Percentiles rank a stretch among this genome's conserved stretches.
Evolutionary conservation across 1,140 invertebrate genomes (phyloP).

Genomic region (Microplitis demolitor): DNA sequence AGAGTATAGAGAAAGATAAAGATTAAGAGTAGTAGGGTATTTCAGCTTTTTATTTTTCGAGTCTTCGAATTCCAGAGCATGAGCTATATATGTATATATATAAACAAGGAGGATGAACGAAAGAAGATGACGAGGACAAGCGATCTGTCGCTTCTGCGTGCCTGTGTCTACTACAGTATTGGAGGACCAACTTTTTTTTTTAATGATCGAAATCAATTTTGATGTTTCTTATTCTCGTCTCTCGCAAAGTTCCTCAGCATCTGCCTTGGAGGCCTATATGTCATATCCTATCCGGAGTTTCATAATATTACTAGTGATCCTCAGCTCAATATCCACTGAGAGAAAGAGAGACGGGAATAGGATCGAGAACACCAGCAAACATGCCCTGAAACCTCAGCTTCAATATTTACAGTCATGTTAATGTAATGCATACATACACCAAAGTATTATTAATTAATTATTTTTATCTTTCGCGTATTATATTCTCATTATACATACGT

Average conservation of each 20-base stretch:
- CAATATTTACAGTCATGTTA: background rate
- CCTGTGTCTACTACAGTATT: slow-evolving; percentile 2
- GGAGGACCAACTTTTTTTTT: slow-evolving; percentile 26
- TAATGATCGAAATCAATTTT: background rate
- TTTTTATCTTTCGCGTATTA: too few species aligned
- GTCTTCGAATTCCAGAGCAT: slow-evolving; percentile 17
- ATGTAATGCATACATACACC: background rate
- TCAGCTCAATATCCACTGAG: too few species aligned
- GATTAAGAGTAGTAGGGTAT: too few species aligned
- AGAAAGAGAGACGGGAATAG: too few species aligned
- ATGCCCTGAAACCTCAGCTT: too few species aligned
- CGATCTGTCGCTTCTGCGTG: slow-evolving; percentile 23
- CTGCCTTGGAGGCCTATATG: background rate
- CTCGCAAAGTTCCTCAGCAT: background rate
- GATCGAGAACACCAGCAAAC: too few species aligned
- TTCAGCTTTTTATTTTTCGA: background rate
- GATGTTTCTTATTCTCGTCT: slow-evolving; percentile 15
- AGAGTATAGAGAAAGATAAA: background rate
- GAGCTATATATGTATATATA: background rate
- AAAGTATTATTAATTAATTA: too few species aligned
- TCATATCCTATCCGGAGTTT: too few species aligned
- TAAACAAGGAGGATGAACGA: background rate
- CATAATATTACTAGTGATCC: too few species aligned
- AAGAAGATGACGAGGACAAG: slow-evolving; percentile 26
- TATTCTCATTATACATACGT: background rate